A percentile compares a stretch with the other conserved stretches of the same genome.
These are phyloP conservation scores for Lytechinus pictus DNA, from an alignment of 35 echinoderm and acorn worm species.

Conservation along the genomic window DNA sequence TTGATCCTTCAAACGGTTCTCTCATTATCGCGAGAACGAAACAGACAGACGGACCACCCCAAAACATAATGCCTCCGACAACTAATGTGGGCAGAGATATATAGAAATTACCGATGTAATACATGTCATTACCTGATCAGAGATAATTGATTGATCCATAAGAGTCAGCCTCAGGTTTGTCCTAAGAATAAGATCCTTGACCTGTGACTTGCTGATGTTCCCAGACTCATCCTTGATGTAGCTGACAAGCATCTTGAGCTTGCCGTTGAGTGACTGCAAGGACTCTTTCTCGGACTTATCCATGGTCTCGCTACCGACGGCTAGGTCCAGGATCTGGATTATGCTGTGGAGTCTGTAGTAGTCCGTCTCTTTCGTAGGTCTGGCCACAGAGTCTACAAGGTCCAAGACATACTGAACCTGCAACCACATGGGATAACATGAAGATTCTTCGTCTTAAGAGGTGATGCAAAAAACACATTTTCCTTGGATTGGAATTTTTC, in stretches of 20 bases:
- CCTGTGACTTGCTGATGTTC: conserved; percentile 58
- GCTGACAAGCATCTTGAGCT: conserved; percentile 64
- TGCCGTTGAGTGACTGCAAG: conserved; percentile 60
- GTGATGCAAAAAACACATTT: too few relatives aligned
- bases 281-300: conserved; percentile 65
- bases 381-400: neutral
- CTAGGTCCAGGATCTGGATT: conserved; percentile 58
- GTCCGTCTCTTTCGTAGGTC: conserved; percentile 43
- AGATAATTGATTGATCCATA: conserved; percentile 72
- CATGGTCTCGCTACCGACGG: conserved; percentile 66
- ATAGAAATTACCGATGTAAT: too few relatives aligned
- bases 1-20: too few relatives aligned
- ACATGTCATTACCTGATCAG: conserved; percentile 54
- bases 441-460: too few relatives aligned
- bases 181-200: conserved; percentile 81
- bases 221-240: conserved; percentile 66
- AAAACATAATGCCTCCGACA: too few relatives aligned
- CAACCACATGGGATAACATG: neutral
- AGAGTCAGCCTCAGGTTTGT: conserved; percentile 68
- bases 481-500: too few relatives aligned
- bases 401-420: neutral
- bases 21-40: too few relatives aligned
- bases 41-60: too few relatives aligned
- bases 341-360: conserved; percentile 69
- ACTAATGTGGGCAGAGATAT: too few relatives aligned